Conservation (phyloP, 2,888 invertebrate genomes). For the Epistrophe grossulariae region DNA sequence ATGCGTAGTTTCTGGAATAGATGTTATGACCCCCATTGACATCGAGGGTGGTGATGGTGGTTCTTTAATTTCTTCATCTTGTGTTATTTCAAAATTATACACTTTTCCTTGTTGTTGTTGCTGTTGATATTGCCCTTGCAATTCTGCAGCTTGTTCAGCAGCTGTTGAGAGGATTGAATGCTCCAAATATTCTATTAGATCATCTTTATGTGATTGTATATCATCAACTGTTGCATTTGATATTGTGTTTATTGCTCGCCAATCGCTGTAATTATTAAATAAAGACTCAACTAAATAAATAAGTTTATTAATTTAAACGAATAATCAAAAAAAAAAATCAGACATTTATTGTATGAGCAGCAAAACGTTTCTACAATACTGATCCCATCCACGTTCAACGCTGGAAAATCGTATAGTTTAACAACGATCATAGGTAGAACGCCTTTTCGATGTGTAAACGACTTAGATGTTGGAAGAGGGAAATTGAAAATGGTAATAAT, state of each 20-base stretch:
- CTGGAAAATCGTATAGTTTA: no score
- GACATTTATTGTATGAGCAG: no score
- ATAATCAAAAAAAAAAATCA: no score
- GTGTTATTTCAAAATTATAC: background rate
- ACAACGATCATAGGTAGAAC: no score
- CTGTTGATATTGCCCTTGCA: conserved; percentile 21
- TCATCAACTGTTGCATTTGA: conserved; percentile 32
- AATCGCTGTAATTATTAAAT: conserved; percentile 22
- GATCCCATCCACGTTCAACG: no score
- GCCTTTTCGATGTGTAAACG: no score
- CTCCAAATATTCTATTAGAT: conserved; percentile 41
- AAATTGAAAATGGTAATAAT: no score
- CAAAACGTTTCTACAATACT: no score
- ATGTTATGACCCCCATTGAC: background rate
- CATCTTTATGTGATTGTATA: conserved; percentile 42
- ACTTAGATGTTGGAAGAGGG: no score
- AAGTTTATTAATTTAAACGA: no score
- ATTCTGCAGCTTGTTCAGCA: conserved; percentile 33
- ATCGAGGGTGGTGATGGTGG: background rate
- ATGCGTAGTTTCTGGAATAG: background rate
- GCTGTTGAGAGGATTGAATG: conserved; percentile 48
- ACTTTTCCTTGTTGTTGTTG: conserved; percentile 3
- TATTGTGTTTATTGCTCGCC: conserved; percentile 22
- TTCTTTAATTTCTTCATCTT: background rate
- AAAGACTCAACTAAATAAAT: no score